Evolutionary conservation across 2,888 invertebrate species (phyloP), one percentile per base, ranked within the genome.

Genomic region (Heteromyza rotundicornis): DNA sequence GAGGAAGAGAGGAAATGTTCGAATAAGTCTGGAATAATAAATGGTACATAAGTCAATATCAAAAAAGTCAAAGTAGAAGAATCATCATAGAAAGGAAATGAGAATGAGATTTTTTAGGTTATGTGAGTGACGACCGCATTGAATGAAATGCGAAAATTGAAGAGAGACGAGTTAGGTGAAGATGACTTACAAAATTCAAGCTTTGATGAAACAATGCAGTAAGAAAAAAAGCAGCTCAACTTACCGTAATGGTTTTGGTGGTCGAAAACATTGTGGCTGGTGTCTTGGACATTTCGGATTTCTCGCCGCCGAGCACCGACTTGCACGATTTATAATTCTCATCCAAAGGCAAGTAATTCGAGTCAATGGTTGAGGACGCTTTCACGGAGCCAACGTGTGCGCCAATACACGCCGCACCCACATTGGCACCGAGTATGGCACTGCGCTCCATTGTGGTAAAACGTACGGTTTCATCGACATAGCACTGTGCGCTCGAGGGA

Each of bases 1-100:
- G 90, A 65, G 86, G 84, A 59, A 86, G 86, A 68, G 62, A 32
- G 2, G 64, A 64, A 62, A 66, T 59, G 51, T 64, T 64, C 35
- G 63, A 60, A 50, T 66, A 66, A 57, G 62, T 66, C 64, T 63
- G 36, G 17, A 55, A 44, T 22, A 2, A 23, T 24, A 57, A 22
- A 47, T 23, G 1, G n/a, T n/a, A n/a, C n/a, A 23, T 27, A 27
- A 27, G n/a, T 27, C 23, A 19, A 27, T n/a, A 23, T 8, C n/a
- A n/a, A n/a, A n/a, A n/a, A n/a, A n/a, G 27, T 35, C 44, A 8
- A 47, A 35, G 36, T 1, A 35, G 2, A 54, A 24, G 19, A n/a
- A n/a, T n/a, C n/a, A n/a, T n/a, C n/a, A n/a, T n/a, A n/a, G n/a
- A n/a, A n/a, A n/a, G n/a, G n/a, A n/a, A n/a, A n/a, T n/a, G n/a